These are phyloP conservation scores for Phymastichus coffea DNA, from an alignment of 1,140 invertebrate genomes.

Conservation along the genomic window DNA sequence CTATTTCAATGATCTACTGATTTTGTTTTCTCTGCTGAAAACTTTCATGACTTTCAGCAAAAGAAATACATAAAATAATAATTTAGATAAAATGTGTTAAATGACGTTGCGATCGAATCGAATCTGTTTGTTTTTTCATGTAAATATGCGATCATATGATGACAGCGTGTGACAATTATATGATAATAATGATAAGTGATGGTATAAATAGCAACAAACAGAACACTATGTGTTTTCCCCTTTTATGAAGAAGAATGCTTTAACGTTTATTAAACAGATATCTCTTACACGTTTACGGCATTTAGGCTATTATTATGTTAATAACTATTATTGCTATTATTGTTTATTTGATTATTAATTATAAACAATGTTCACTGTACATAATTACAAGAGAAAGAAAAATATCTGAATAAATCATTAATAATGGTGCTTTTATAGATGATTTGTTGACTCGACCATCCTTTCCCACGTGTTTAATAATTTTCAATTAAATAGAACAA, in stretches of 20 bases:
- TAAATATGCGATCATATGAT: slow-evolving; percentile 4
- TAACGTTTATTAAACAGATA: slow-evolving; percentile 34
- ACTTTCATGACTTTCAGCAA: too few species aligned
- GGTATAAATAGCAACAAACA: slow-evolving; percentile 3
- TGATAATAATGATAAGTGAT: slow-evolving; percentile 26
- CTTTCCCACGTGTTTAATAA: neutral
- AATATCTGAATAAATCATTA: slow-evolving; percentile 49
- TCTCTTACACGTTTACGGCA: slow-evolving; percentile 41
- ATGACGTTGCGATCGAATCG: neutral
- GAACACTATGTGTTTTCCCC: slow-evolving; percentile 32
- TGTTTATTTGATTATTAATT: slow-evolving; percentile 44
- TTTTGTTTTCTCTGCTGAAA: too few species aligned
- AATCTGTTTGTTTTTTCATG: slow-evolving; percentile 8
- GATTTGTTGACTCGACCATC: slow-evolving; percentile 11
- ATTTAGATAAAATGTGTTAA: neutral
- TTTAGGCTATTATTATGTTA: slow-evolving; percentile 44
- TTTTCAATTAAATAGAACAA: neutral
- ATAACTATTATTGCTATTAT: slow-evolving; percentile 43
- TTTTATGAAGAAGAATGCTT: slow-evolving; percentile 36
- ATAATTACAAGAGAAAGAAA: slow-evolving; percentile 42
- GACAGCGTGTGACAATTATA: slow-evolving; percentile 3
- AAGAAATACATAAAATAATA: too few species aligned
- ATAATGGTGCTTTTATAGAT: slow-evolving; percentile 49
- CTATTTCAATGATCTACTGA: too few species aligned
- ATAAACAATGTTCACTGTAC: slow-evolving; percentile 43